Evolutionary conservation across 1,140 invertebrate species (phyloP), one percentile per base, ranked within the genome.

Genomic region (Hycleus phaleratus): DNA sequence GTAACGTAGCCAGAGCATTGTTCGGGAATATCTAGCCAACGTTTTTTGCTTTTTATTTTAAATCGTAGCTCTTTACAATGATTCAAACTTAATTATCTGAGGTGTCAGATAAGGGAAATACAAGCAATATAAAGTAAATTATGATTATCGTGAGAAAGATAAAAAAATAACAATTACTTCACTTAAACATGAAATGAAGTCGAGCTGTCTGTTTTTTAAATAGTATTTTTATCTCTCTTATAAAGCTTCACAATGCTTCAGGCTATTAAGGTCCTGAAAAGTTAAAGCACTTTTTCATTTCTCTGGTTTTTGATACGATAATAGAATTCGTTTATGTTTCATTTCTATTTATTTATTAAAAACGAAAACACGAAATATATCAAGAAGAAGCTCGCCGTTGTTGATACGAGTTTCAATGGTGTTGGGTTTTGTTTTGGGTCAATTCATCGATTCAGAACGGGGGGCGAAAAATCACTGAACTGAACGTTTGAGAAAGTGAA

Each of bases 241-340:
- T 44, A 53, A 45, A 53, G 51, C 51, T 53, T 45, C 51, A 53
- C 24, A 53, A 45, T 26, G 51, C 51, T 46, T 53, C 42, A 10
- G 42, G 51, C 51, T 53, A 53, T 53, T 53, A 53, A 53, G 51
- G 46, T 53, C 42, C 46, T 46, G 42, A 46, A 46, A 53, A 53
- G 51, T 53, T 53, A 53, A 53, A 53, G 40, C 32, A 53, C 40
- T 53, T 53, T 45, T 53, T 53, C 51, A 53, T 53, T 45, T 53
- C 51, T 53, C 42, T 53, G 51, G 51, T 53, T 53, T 53, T 32
- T 32, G 4, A 2, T 32, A 32, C 7, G 32, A 32, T 32, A 32
- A 32, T 5, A 32, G 32, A 32, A 32, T 32, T 32, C 7, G 32
- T 32, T 32, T 32, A 45, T 53, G 42, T 53, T 46, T 53, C 44